Evolutionary conservation across 2,113 vertebrate genomes (phyloP), one percentile per base, ranked within the genome.

Genomic region (Phainopepla nitens): DNA sequence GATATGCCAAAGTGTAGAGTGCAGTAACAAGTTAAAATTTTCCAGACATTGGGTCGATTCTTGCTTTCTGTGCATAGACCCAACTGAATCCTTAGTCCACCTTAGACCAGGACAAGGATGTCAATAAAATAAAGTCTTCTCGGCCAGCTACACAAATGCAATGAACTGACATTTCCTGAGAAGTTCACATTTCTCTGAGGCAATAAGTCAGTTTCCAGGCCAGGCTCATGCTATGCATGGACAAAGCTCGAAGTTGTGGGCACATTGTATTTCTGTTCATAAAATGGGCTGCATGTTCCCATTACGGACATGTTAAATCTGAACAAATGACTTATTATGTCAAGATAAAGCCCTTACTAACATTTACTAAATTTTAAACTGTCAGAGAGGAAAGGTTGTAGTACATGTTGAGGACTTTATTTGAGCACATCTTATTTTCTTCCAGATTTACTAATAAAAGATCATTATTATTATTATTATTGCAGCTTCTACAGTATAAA

Each of bases 41-140:
- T 49, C 56, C 53, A 68, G 65, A 28, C 14, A 4, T 7, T 10
- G 18, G 18, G 61, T 22, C 9, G 16, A 1, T 45, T 51, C 22
- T 64, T 61, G 27, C 29, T 60, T 83, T 79, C 35, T 72, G 7
- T 45, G 35, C 11, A 17, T 17, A 79, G 19, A 61, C 17, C 6
- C 7, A 64, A 4, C 1, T 24, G 42, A 82, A 64, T 51, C 73
- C 68, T 57, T 27, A 78, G 11, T 10, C 14, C 0, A 0, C 62
- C 29, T 77, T 15, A 70, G 56, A 62, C 12, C 4, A 7, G 12
- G 31, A 56, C 13, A 80, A 61, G 31, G 22, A 66, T 41, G 36
- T 33, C 53, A 47, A 35, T 29, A 61, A 69, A 87, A 82, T 13
- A 13, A 66, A 79, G 17, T 49, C 22, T 50, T 69, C 76, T 73